Percentiles rank a stretch among this genome's conserved stretches.
phyloP scores from a whole-genome alignment of 2,113 vertebrate genomes.

The Stigmatopora nigra region DNA sequence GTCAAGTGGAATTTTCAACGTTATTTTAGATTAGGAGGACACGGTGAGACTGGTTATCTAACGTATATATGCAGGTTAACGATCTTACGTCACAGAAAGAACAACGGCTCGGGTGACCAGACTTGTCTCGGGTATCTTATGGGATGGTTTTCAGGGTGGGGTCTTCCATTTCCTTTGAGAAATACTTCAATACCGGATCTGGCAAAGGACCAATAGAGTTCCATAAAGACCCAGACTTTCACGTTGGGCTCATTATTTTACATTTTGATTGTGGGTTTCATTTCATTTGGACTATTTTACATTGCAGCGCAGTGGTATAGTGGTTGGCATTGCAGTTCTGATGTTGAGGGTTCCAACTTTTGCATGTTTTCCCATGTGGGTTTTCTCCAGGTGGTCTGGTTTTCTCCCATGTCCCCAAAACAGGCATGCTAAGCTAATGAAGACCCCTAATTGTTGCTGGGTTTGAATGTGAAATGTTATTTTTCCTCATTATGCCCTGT shows the following conservation, averaged over 20 bases:
- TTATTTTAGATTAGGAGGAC: background rate
- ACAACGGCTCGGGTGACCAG: conserved; percentile 36
- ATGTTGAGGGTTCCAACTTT: background rate
- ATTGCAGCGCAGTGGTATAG: no score
- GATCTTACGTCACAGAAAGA: conserved; percentile 47
- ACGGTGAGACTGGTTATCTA: background rate
- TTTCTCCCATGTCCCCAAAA: no score
- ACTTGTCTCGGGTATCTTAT: conserved; percentile 43
- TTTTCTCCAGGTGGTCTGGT: no score
- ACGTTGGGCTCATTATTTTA: no score
- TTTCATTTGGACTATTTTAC: background rate
- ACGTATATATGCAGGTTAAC: conserved; percentile 4
- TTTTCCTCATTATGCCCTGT: no score
- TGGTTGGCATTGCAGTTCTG: background rate
- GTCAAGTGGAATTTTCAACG: background rate
- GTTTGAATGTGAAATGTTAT: no score
- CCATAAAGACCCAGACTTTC: conserved; percentile 21
- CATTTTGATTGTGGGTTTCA: background rate
- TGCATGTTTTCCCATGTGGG: no score
- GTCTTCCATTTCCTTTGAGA: conserved; percentile 49
- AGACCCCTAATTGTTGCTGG: no score
- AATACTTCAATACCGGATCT: conserved; percentile 45
- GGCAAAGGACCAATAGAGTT: conserved; percentile 25
- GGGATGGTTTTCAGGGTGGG: conserved; percentile 51
- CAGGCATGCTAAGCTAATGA: no score